Conservation (phyloP, 2,797 vertebrate species). For the Chrysolophus pictus region DNA sequence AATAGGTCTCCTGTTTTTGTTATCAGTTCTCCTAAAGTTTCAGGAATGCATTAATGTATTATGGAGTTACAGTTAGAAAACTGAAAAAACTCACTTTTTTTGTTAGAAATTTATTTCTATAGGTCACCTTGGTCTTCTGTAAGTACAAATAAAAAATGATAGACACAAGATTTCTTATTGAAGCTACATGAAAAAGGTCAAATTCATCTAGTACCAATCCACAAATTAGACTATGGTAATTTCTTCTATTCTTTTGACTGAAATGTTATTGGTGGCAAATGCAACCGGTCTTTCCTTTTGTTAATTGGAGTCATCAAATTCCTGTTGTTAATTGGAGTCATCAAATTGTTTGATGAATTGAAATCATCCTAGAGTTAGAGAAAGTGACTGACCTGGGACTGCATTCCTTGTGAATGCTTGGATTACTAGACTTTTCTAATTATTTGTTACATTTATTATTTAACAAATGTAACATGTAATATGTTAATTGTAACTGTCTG, state of each 20-base stretch:
- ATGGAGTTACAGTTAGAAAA: neutral
- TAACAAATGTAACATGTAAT: neutral
- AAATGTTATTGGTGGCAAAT: constrained; percentile 6
- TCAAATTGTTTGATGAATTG: neutral
- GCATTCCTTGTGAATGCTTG: neutral
- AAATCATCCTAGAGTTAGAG: neutral
- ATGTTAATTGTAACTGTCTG: neutral
- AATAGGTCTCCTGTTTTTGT: neutral
- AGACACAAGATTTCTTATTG: neutral
- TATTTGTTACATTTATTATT: neutral
- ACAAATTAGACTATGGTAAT: neutral
- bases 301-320: neutral
- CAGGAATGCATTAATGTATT: neutral
- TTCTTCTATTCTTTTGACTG: neutral
- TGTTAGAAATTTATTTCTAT: neutral
- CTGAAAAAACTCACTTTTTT: neutral
- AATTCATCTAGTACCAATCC: neutral
- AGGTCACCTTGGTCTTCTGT: neutral
- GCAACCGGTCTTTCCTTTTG: neutral
- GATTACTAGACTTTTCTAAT: neutral
- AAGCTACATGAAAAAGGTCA: neutral
- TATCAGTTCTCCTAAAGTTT: neutral
- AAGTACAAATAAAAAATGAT: neutral
- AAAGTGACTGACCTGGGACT: neutral
- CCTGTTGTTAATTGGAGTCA: neutral